These are phyloP conservation scores for Ylistrum balloti DNA, from an alignment of 1,140 invertebrate genomes.

Conservation along the genomic window DNA sequence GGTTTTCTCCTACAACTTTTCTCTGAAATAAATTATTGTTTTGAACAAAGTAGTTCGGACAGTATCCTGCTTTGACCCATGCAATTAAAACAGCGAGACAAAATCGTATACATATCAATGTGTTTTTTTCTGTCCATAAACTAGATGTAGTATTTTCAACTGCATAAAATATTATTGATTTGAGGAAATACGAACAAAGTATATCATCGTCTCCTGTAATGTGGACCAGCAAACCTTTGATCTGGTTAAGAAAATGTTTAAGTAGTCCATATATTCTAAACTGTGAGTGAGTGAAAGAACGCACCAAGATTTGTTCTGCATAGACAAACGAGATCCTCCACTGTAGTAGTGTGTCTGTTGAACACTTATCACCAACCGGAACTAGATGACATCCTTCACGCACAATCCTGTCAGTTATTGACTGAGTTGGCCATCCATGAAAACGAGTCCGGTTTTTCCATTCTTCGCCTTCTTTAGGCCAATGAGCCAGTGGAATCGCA, in stretches of 20 bases:
- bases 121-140: slow-evolving; percentile 84
- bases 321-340: slow-evolving; percentile 52
- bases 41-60: slow-evolving; percentile 52
- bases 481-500: not conserved
- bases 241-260: slow-evolving; percentile 42
- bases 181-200: slow-evolving; percentile 46
- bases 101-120: slow-evolving; percentile 40
- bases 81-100: slow-evolving; percentile 42
- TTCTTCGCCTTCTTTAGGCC: not conserved
- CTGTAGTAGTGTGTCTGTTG: not conserved
- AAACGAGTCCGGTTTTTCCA: not conserved
- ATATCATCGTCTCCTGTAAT: not conserved
- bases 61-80: slow-evolving; percentile 40
- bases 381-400: slow-evolving; percentile 41
- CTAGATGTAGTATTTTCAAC: not conserved
- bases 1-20: not conserved
- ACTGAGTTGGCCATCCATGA: not conserved
- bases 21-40: slow-evolving; percentile 49
- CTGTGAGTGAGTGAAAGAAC: slow-evolving; percentile 52
- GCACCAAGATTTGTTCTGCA: slow-evolving; percentile 50
- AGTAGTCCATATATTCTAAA: slow-evolving; percentile 47
- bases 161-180: slow-evolving; percentile 41
- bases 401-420: not conserved
- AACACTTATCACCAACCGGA: slow-evolving; percentile 7
- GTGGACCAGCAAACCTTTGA: not conserved